A percentile compares a stretch with the other conserved stretches of the same genome.
Conservation (phyloP, 2,888 invertebrate species). For the Stramonita haemastoma region DNA sequence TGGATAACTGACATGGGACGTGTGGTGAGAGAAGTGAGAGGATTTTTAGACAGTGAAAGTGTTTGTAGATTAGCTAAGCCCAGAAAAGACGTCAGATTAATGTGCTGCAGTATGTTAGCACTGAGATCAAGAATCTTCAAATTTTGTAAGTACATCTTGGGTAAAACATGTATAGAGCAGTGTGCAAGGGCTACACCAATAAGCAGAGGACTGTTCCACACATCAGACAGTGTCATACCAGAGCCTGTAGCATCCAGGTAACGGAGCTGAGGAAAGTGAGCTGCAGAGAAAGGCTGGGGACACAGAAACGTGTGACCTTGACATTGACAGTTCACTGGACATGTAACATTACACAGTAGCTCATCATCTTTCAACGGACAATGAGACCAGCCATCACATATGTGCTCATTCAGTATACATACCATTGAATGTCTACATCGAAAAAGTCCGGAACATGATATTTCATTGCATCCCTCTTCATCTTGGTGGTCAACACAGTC, state of each 20-base stretch:
- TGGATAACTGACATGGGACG: neutral
- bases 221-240: neutral
- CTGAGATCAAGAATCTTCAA: neutral
- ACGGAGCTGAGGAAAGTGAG: neutral
- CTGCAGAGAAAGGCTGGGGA: neutral
- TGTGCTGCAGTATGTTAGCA: neutral
- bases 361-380: neutral
- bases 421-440: neutral
- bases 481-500: neutral
- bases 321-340: neutral
- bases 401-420: neutral
- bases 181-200: neutral
- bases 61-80: neutral
- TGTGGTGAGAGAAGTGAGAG: neutral
- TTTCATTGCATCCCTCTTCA: neutral
- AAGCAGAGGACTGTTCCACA: neutral
- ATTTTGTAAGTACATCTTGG: neutral
- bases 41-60: neutral
- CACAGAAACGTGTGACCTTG: neutral
- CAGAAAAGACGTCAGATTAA: neutral
- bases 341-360: neutral
- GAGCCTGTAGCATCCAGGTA: neutral
- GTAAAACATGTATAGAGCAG: neutral
- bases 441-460: neutral
- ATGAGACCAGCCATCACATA: constrained; percentile 9